Evolutionary conservation across 2,888 invertebrate genomes (phyloP).

Genomic region (Chrysina gloriosa): DNA sequence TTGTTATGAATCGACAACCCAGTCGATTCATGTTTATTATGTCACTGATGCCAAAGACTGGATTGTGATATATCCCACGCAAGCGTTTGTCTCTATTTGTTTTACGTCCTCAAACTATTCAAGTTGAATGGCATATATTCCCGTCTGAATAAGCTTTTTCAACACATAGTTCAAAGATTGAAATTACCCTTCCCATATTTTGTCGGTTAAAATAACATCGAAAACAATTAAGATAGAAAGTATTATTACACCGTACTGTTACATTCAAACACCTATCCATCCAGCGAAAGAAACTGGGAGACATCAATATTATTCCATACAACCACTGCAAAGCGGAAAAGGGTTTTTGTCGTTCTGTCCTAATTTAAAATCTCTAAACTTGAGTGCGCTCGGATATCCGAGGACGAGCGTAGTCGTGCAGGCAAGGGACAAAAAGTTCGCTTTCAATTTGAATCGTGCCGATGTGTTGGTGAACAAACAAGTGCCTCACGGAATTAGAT

Average conservation of each 20-base stretch:
- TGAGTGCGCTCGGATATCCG: neutral
- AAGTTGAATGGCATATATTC: too few relatives aligned
- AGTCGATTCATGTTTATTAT: too few relatives aligned
- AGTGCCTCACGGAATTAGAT: constrained; percentile 43
- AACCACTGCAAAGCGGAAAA: constrained; percentile 14
- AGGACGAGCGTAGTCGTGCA: neutral
- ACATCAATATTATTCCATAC: constrained; percentile 12
- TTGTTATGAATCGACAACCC: too few relatives aligned
- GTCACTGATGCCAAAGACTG: too few relatives aligned
- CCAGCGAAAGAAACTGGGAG: neutral
- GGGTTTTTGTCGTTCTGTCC: constrained; percentile 10
- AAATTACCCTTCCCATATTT: too few relatives aligned
- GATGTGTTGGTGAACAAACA: constrained; percentile 41
- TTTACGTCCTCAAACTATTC: too few relatives aligned
- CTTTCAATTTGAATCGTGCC: constrained; percentile 38
- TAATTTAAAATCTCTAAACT: constrained; percentile 16
- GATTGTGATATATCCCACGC: too few relatives aligned
- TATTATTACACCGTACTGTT: neutral
- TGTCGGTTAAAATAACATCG: too few relatives aligned
- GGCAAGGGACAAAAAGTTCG: constrained; percentile 42
- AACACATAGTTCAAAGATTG: too few relatives aligned
- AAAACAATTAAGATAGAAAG: too few relatives aligned
- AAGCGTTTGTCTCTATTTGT: too few relatives aligned
- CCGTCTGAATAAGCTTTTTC: too few relatives aligned
- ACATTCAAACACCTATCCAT: neutral